These are phyloP conservation scores for Lepidonotus clava DNA, from an alignment of 2,888 invertebrate species.

Conservation along the genomic window DNA sequence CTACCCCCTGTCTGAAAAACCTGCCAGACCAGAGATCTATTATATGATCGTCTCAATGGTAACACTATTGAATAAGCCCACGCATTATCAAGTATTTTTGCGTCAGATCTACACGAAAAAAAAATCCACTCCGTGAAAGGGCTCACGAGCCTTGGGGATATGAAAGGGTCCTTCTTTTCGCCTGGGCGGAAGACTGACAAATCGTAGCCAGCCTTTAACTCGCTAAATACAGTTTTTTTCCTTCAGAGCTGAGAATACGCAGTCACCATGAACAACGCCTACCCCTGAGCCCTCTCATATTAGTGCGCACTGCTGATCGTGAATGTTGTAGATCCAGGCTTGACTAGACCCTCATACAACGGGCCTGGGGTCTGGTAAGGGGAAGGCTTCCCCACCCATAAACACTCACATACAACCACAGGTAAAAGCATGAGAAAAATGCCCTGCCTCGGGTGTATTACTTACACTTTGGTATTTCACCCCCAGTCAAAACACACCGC, in stretches of 20 bases:
- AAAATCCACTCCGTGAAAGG: background rate
- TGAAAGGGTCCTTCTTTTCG: background rate
- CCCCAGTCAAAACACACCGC: too few species aligned
- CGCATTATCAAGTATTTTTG: background rate
- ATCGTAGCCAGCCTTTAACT: background rate
- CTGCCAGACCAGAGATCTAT: background rate
- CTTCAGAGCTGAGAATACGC: background rate
- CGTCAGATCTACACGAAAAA: background rate
- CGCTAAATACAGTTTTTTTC: background rate
- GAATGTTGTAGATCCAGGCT: constrained; percentile 13
- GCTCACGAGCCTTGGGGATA: background rate
- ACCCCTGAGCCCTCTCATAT: background rate
- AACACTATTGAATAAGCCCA: background rate
- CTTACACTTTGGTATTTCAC: too few species aligned
- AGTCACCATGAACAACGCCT: background rate
- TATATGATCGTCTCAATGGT: background rate
- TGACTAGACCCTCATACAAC: background rate
- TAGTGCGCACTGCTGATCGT: constrained; percentile 3
- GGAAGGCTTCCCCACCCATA: background rate
- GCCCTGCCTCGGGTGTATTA: too few species aligned
- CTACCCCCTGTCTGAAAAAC: background rate
- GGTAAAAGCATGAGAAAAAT: too few species aligned
- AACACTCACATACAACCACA: too few species aligned
- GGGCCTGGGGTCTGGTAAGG: background rate
- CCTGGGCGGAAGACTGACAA: background rate